phyloP scores from a whole-genome alignment of 2,797 vertebrate species.

The Alcedo atthis region DNA sequence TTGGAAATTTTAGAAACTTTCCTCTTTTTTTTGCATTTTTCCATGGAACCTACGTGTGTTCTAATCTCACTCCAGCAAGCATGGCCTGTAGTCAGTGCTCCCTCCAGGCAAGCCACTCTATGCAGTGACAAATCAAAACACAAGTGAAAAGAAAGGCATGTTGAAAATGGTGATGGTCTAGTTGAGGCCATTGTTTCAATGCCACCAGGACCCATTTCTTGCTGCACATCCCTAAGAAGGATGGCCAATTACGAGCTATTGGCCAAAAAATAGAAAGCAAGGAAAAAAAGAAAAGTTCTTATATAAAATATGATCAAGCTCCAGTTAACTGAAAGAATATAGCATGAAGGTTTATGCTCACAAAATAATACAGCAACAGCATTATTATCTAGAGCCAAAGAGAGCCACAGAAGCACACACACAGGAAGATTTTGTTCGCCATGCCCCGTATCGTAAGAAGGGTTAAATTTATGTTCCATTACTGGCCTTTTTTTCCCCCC shows the following conservation, averaged over 20 bases:
- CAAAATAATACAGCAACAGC: not conserved
- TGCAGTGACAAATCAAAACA: not conserved
- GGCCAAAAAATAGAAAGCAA: not conserved
- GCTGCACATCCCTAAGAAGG: not conserved
- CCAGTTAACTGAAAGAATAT: slow-evolving; percentile 36
- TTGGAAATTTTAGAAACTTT: not conserved
- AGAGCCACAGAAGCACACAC: not conserved
- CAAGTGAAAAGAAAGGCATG: not conserved
- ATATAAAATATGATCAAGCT: slow-evolving; percentile 23
- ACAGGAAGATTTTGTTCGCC: slow-evolving; percentile 22
- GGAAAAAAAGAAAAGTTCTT: not conserved
- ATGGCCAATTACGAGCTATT: not conserved
- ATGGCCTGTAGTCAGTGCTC: not conserved
- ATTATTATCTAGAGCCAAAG: slow-evolving; percentile 16
- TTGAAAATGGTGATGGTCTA: not conserved
- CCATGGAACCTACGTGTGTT: not conserved
- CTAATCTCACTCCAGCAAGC: not conserved
- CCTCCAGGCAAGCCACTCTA: not conserved
- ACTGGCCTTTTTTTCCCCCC: slow-evolving; percentile 71
- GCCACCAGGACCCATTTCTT: not conserved
- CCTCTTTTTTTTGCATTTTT: not conserved
- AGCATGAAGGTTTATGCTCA: slow-evolving; percentile 29
- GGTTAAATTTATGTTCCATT: slow-evolving; percentile 90
- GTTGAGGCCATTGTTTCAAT: not conserved
- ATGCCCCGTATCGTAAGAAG: slow-evolving; percentile 68